phyloP scores from a whole-genome alignment of 2,797 vertebrate species.

The Chaenodraco wilsoni region DNA sequence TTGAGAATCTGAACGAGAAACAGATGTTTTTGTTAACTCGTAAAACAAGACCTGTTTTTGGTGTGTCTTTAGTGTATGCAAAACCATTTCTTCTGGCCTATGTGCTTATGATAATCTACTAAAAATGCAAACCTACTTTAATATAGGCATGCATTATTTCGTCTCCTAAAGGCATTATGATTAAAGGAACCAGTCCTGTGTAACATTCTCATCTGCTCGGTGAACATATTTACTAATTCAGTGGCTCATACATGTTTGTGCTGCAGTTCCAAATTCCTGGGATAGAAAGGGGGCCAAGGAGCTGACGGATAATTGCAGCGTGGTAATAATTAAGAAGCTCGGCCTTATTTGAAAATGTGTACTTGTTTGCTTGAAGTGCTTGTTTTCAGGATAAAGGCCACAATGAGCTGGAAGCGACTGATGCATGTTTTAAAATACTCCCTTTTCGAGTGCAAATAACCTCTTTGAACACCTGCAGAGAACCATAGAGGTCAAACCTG shows the following conservation, averaged over 20 bases:
- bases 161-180: slow-evolving; percentile 30
- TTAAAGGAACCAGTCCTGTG: slow-evolving; percentile 26
- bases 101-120: slow-evolving; percentile 9
- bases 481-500: slow-evolving; percentile 1
- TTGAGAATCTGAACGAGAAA: not conserved
- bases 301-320: not conserved
- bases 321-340: not conserved
- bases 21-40: not conserved
- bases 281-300: slow-evolving; percentile 6
- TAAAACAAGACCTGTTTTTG: not conserved
- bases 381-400: slow-evolving; percentile 28
- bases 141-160: slow-evolving; percentile 23
- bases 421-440: slow-evolving; percentile 5
- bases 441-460: slow-evolving; percentile 11
- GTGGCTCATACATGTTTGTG: slow-evolving; percentile 15
- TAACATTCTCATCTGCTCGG: slow-evolving; percentile 28
- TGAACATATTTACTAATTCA: slow-evolving; percentile 29
- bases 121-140: slow-evolving; percentile 20
- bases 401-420: not conserved
- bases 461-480: slow-evolving; percentile 9
- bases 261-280: slow-evolving; percentile 19
- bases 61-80: slow-evolving; percentile 2
- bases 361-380: slow-evolving; percentile 10
- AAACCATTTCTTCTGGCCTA: slow-evolving; percentile 6
- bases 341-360: slow-evolving; percentile 20